phyloP scores from a whole-genome alignment of 1,140 invertebrate genomes.

The Chelonus insularis region DNA sequence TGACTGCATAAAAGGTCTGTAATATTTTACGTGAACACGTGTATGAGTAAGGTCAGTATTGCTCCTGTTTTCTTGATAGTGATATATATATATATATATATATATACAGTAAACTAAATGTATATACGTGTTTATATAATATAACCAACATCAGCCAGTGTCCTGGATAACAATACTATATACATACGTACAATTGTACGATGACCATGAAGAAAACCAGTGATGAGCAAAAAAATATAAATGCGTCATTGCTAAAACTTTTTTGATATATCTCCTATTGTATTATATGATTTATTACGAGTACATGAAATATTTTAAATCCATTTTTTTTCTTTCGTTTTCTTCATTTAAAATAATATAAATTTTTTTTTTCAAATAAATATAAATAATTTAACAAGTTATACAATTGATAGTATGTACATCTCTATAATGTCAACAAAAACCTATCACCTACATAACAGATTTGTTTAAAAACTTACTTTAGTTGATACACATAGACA shows the following conservation, averaged over 20 bases:
- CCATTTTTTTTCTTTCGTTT: no score
- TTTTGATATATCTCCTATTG: not conserved
- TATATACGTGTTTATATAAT: not conserved
- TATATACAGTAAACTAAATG: not conserved
- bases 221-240: not conserved
- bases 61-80: slow-evolving; percentile 23
- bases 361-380: no score
- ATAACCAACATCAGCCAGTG: not conserved
- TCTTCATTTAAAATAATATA: no score
- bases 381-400: no score
- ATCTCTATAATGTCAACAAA: no score
- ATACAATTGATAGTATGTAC: no score
- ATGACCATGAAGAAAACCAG: not conserved
- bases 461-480: no score
- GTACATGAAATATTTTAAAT: not conserved
- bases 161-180: slow-evolving; percentile 3
- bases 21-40: slow-evolving; percentile 31
- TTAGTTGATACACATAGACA: no score
- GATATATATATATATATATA: not conserved
- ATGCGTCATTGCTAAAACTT: no score
- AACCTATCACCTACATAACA: no score
- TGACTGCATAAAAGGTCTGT: slow-evolving; percentile 32
- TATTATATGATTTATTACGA: not conserved
- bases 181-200: no score
- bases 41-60: slow-evolving; percentile 35